Evolutionary conservation across 2,113 vertebrate genomes (phyloP), one percentile per base, ranked within the genome.

Genomic region (Ceratotherium simum): DNA sequence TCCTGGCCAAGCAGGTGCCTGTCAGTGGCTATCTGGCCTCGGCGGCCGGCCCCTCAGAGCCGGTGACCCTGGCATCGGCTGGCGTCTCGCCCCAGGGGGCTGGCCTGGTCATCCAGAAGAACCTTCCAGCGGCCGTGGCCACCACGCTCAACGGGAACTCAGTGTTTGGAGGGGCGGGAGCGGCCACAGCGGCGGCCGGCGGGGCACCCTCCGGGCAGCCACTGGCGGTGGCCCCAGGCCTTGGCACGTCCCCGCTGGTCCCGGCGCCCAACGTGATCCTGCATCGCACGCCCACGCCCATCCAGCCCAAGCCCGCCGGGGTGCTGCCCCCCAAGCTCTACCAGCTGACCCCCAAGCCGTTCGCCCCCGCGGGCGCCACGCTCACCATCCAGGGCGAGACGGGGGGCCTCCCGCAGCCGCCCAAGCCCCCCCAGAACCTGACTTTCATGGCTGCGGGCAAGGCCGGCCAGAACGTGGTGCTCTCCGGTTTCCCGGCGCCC

Each of bases 241-340:
- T 98, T 27, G 99, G 99, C 95, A 39, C 97, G 0, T 99, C 99
- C 8, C 98, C 99, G 0, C 97, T 99, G 96, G 99, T 99, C 96
- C 99, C 98, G 0, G 98, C 98, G 0, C 99, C 99, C 87, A 99
- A 99, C 20, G 99, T 99, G 94, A 99, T 99, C 98, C 99, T 99
- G 72, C 99, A 99, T 92, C 98, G 99, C 64, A 99, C 99, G 4
- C 99, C 99, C 70, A 99, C 99, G 1, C 99, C 99, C 21, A 99
- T 99, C 97, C 99, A 99, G 91, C 99, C 99, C 97, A 99, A 99
- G 64, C 99, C 99, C 0, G 99, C 99, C 0, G 99, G 99, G 0
- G 98, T 99, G 75, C 99, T 99, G 51, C 99, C 99, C 92, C 99
- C 99, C 70, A 99, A 99, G 97, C 98, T 99, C 48, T 99, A 99